phyloP scores from a whole-genome alignment of 2,888 invertebrate genomes.

The Hypomecis atomaria region DNA sequence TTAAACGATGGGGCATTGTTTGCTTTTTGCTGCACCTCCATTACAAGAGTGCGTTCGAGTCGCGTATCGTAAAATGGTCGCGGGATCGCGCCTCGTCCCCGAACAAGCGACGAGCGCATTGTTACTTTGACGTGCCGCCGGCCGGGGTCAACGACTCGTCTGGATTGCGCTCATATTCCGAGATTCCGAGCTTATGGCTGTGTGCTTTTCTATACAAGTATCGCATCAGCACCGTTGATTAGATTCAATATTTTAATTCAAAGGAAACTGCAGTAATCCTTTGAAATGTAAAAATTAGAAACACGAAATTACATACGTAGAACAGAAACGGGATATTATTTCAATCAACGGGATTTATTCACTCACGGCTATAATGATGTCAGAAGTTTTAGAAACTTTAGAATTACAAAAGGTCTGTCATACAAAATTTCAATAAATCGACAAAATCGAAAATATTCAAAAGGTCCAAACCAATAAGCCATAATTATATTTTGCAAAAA shows the following conservation, averaged over 20 bases:
- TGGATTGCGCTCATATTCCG: conserved; percentile 79
- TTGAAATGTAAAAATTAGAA: too few relatives aligned
- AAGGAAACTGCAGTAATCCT: conserved; percentile 1
- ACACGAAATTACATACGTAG: not conserved
- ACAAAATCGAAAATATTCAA: too few relatives aligned
- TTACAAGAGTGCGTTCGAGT: conserved; percentile 40
- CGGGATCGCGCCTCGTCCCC: conserved; percentile 52
- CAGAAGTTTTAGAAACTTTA: not conserved
- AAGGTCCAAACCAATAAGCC: too few relatives aligned
- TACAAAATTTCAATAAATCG: too few relatives aligned
- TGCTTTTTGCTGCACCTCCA: conserved; percentile 37
- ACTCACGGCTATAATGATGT: not conserved
- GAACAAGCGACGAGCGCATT: conserved; percentile 69
- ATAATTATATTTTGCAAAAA: too few relatives aligned
- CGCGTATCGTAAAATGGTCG: conserved; percentile 17
- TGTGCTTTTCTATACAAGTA: conserved; percentile 35
- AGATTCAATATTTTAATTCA: not conserved
- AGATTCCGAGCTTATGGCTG: conserved; percentile 56
- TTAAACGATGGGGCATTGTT: conserved; percentile 31
- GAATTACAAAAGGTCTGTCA: not conserved
- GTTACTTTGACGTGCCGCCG: conserved; percentile 79
- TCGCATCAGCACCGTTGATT: conserved; percentile 32
- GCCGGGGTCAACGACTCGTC: conserved; percentile 78
- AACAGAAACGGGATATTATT: too few relatives aligned
- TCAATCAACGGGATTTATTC: too few relatives aligned